Conservation (phyloP, 2,797 vertebrate species). For the Neostethus bicornis region DNA sequence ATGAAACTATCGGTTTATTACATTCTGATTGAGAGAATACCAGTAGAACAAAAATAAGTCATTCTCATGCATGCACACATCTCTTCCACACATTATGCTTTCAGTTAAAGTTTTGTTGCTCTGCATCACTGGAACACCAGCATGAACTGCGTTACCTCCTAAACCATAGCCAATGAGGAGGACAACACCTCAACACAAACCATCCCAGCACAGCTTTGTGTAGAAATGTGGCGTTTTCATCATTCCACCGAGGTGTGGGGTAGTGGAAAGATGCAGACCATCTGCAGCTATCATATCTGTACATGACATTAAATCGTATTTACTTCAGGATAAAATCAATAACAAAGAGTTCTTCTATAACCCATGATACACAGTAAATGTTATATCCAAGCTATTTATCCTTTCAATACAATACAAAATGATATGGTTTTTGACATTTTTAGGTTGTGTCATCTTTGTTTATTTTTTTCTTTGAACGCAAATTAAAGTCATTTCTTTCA, state of each 20-base stretch:
- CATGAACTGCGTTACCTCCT: neutral
- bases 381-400: too few species aligned
- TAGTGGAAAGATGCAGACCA: slow-evolving; percentile 25
- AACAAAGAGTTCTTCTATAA: too few species aligned
- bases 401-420: too few species aligned
- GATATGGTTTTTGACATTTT: too few species aligned
- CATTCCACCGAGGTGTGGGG: slow-evolving; percentile 31
- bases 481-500: too few species aligned
- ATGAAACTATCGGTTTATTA: too few species aligned
- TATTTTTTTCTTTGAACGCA: too few species aligned
- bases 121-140: neutral
- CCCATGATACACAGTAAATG: too few species aligned
- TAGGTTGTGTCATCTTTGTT: too few species aligned
- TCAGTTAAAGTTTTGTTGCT: neutral
- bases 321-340: slow-evolving; percentile 11
- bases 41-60: neutral
- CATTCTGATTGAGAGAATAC: neutral
- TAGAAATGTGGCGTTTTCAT: slow-evolving; percentile 18
- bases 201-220: neutral
- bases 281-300: slow-evolving; percentile 40
- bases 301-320: slow-evolving; percentile 10
- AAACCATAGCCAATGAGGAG: slow-evolving; percentile 1
- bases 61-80: slow-evolving; percentile 1
- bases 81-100: neutral
- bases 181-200: neutral